Conservation (phyloP, 1,140 invertebrate species). For the Amphibalanus amphitrite region DNA sequence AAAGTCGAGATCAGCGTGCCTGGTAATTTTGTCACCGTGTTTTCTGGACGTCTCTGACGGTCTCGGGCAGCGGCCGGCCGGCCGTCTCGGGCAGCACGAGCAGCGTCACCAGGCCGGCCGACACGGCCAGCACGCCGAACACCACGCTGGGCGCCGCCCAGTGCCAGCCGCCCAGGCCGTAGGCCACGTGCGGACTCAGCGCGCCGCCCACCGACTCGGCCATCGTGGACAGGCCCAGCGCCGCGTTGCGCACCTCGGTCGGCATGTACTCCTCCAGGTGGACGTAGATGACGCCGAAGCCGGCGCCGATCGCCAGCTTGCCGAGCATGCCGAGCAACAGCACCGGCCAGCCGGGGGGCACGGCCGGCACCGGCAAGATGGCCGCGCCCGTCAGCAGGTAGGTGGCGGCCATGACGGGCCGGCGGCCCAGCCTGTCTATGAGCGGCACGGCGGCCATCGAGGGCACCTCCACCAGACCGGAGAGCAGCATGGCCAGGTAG, state of each 20-base stretch:
- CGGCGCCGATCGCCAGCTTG: background rate
- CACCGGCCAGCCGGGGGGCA: background rate
- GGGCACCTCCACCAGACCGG: background rate
- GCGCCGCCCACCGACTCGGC: background rate
- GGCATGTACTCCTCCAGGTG: background rate
- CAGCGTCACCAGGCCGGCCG: slow-evolving; percentile 20
- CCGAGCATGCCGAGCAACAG: background rate
- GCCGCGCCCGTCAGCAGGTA: background rate
- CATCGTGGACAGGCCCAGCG: background rate
- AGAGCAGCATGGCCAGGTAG: background rate
- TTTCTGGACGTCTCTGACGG: slow-evolving; percentile 19
- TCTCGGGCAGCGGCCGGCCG: slow-evolving; percentile 22
- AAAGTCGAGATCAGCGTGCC: too few relatives aligned
- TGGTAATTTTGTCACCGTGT: background rate
- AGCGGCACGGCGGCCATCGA: background rate
- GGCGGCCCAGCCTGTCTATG: background rate
- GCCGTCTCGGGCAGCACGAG: slow-evolving; percentile 24
- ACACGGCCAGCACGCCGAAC: slow-evolving; percentile 22
- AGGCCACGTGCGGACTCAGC: background rate
- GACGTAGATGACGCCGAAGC: slow-evolving; percentile 4
- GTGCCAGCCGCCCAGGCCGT: slow-evolving; percentile 10
- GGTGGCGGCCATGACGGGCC: background rate
- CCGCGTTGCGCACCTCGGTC: background rate
- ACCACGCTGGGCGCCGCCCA: slow-evolving; percentile 14
- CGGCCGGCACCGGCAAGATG: background rate